Evolutionary conservation across 2,797 vertebrate genomes (phyloP), one percentile per base, ranked within the genome.

Genomic region (Tarsius wallacei): DNA sequence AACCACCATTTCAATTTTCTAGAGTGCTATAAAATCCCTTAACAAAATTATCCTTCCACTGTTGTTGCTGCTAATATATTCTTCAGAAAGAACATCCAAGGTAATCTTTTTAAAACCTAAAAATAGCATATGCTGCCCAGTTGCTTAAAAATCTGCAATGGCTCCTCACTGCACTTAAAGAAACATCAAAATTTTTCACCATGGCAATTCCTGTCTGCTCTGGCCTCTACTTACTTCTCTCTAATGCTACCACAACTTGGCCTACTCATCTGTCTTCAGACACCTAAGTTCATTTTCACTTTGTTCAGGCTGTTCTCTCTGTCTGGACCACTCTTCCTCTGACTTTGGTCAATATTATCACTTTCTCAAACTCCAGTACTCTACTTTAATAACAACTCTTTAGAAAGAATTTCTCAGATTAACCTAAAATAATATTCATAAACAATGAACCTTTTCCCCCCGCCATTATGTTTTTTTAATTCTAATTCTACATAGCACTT

Each of bases 31-130:
- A 55, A 77, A 94, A 88, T 53, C 31, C 59, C 53, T 26, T 94
- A 22, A 53, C 28, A 90, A 91, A 73, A 78, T 78, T 86, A 31
- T 82, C 42, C 63, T 77, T 86, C 71, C 15, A 64, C 57, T 63
- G 10, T 66, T 70, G 10, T 87, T n/a, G 47, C 93, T 36, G 90
- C 73, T 33, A 95, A 42, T 80, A 78, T 47, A 80, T 70, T 87
- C 77, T 95, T 47, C 83, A 88, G 24, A 87, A 33, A 15, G 47
- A 93, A 49, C 87, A 90, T 71, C 33, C 71, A 91, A 86, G 88
- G 33, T 74, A 66, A 31, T 36, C 8, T 88, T 42, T 82, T 82
- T 78, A 66, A 88, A 77, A 24, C 49, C 36, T 55, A 55, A 82
- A 84, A 63, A 85, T 89, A 86, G 7, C 42, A 42, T 42, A 24